Percentiles rank a stretch among this genome's conserved stretches.
phyloP scores from a whole-genome alignment of 2,113 vertebrate species.

The Gopherus evgoodei region DNA sequence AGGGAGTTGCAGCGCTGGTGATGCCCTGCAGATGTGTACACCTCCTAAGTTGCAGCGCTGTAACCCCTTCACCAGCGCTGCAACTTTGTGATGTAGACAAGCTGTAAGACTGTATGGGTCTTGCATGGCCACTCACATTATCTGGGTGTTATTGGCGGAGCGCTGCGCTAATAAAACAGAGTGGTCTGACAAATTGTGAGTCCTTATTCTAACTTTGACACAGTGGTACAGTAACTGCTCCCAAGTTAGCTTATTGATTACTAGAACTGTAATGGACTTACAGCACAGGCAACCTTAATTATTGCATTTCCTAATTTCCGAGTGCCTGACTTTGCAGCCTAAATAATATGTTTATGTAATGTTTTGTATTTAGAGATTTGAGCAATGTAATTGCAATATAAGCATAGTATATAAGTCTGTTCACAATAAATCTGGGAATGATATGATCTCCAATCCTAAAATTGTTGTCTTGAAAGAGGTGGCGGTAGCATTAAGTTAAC shows the following conservation, averaged over 20 bases:
- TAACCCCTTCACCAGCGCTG: too few relatives aligned
- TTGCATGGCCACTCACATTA: too few relatives aligned
- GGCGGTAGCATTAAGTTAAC: not conserved
- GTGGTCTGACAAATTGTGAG: too few relatives aligned
- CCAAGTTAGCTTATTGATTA: not conserved
- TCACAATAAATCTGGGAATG: not conserved
- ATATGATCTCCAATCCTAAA: not conserved
- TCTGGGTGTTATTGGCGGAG: too few relatives aligned
- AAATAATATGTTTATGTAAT: not conserved
- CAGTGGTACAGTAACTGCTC: not conserved
- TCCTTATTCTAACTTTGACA: too few relatives aligned
- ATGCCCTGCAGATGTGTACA: too few relatives aligned
- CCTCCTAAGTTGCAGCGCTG: too few relatives aligned
- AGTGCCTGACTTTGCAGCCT: not conserved
- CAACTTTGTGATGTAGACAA: too few relatives aligned
- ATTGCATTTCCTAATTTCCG: not conserved
- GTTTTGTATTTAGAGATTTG: not conserved
- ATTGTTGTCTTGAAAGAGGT: not conserved
- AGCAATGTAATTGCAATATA: not conserved
- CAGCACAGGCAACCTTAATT: not conserved
- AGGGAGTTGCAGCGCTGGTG: too few relatives aligned
- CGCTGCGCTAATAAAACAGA: too few relatives aligned
- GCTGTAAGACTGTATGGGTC: too few relatives aligned
- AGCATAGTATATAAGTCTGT: not conserved
- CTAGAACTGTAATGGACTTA: not conserved